Base-by-base conservation (phyloP, 1,140 invertebrate species). In the Zophobas morio region DNA sequence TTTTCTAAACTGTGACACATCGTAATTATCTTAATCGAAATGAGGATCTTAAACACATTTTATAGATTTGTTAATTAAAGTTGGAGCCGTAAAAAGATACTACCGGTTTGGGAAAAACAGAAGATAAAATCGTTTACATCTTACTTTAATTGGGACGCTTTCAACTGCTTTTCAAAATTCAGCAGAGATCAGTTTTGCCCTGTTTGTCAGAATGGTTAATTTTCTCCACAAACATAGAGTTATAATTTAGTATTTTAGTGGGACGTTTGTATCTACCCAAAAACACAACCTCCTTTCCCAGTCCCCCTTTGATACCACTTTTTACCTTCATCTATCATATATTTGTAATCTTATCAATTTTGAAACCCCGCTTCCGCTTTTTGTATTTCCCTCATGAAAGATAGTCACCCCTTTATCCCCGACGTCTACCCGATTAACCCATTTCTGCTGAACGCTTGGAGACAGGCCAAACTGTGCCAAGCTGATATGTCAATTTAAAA, bases 401-500 rank as follows among this genome's bases (percentile, higher is more conserved):
- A 40, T 66, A 40, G 60, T 32, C 57, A 63, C 6, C 37, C 35
- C 37, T 63, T 57, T 34, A 57, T 57, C 35, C 6, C 2, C 49
- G 49, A 51, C 49, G 49, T 51, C 20, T 51, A 51, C 49, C 57
- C 57, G 57, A 63, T 63, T 63, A 63, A 63, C 57, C 57, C 37
- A 63, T 63, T 63, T 63, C 36, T 36, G 57, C 1, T 60, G 57
- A 63, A 63, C 1, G 4, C 57, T 42, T 66, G 60, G 60, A 66
- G 36, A 72, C 51, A 49, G 70, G 51, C 70, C 54, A 54, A 73
- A 56, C 71, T 54, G 71, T 54, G 70, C 46, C 70, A 51, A 51
- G 47, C 34, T 72, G 53, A 73, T 73, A 54, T 47, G 51, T 73
- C 71, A 73, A 73, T 73, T 73, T 54, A 42, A 73, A 73, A 60